Conservation (phyloP, 2,113 vertebrate genomes). For the Antechinus stuartii region DNA sequence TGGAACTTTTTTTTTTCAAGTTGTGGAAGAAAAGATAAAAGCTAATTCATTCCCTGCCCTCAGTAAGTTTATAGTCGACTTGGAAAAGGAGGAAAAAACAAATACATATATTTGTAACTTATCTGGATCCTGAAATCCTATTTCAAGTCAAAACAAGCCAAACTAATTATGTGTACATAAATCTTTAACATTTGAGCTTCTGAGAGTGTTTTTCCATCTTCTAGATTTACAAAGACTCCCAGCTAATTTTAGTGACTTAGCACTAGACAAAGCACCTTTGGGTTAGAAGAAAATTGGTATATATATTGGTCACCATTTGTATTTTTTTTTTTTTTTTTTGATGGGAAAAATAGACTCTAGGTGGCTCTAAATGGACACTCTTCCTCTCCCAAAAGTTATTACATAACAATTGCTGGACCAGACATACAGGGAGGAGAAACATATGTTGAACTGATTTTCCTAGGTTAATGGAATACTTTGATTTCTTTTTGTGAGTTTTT, state of each 20-base stretch:
- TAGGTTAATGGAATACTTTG: neutral
- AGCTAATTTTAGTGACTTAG: neutral
- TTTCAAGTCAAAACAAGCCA: neutral
- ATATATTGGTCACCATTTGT: neutral
- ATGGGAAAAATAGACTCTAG: no score
- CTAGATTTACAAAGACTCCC: neutral
- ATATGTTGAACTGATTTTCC: neutral
- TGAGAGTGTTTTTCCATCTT: neutral
- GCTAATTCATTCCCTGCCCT: neutral
- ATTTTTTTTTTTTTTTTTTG: neutral
- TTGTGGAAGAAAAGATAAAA: neutral
- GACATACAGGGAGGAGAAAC: neutral
- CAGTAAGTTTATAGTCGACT: neutral
- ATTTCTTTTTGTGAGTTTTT: neutral
- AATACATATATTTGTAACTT: neutral
- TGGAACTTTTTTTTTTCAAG: neutral
- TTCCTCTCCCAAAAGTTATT: neutral
- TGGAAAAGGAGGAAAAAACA: accelerated
- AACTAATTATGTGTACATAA: neutral
- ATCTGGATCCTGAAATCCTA: neutral
- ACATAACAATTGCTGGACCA: neutral
- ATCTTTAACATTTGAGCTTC: neutral
- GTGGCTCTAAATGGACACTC: neutral
- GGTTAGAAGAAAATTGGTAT: neutral
- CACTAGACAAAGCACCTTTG: neutral